These are phyloP conservation scores for Rhagophthalmus giganteus DNA, from an alignment of 2,888 invertebrate species.

Conservation along the genomic window DNA sequence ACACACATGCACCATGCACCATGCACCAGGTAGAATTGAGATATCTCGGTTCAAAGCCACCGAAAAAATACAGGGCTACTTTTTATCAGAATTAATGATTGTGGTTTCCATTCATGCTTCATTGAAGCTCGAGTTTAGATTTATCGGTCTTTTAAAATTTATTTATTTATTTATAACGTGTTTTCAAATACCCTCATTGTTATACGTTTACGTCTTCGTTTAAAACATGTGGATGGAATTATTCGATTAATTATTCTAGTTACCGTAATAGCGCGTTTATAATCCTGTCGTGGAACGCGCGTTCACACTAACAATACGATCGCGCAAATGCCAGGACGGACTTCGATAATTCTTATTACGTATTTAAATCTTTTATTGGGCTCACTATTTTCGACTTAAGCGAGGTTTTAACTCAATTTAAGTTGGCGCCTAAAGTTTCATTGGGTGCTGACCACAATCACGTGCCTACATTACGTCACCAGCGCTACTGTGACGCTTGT, in stretches of 20 bases:
- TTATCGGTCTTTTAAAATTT: conserved; percentile 44
- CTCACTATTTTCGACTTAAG: conserved; percentile 10
- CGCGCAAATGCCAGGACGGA: too few relatives aligned
- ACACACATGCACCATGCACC: conserved; percentile 39
- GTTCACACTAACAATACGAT: too few relatives aligned
- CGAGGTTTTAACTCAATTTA: conserved; percentile 30
- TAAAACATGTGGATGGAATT: too few relatives aligned
- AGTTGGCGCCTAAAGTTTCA: conserved; percentile 55
- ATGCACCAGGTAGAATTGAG: conserved; percentile 41
- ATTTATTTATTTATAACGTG: conserved; percentile 40
- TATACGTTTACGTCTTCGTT: too few relatives aligned
- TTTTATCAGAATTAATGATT: conserved; percentile 50
- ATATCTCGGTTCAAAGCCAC: conserved; percentile 46
- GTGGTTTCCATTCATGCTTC: conserved; percentile 52
- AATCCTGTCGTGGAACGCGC: too few relatives aligned
- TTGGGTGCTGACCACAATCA: conserved; percentile 50
- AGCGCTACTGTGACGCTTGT: conserved; percentile 50
- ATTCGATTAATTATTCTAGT: too few relatives aligned
- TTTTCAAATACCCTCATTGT: too few relatives aligned
- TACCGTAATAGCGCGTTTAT: too few relatives aligned
- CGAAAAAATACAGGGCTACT: conserved; percentile 47
- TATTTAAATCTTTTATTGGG: conserved; percentile 18
- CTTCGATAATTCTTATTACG: too few relatives aligned
- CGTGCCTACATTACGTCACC: conserved; percentile 52
- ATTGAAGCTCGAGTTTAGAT: conserved; percentile 46